These are phyloP conservation scores for Forbesichthys papilliferus DNA, from an alignment of 2,113 vertebrate genomes.

Conservation along the genomic window DNA sequence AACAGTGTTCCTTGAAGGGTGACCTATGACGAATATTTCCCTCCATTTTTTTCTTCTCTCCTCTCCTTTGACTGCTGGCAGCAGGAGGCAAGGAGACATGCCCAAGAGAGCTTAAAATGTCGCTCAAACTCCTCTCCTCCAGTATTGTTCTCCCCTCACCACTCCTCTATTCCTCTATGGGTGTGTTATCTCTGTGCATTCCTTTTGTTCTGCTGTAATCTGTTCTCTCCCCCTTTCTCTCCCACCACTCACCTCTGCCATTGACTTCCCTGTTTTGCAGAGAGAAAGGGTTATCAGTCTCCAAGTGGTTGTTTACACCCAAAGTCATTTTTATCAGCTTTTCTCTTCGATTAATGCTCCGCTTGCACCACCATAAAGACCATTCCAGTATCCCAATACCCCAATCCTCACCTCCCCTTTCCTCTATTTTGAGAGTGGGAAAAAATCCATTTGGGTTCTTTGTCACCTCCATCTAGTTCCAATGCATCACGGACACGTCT, in stretches of 20 bases:
- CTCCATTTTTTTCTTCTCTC: conserved; percentile 14
- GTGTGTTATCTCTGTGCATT: neutral
- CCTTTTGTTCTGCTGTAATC: conserved; percentile 14
- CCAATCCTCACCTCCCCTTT: neutral
- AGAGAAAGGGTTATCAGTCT: conserved; percentile 48
- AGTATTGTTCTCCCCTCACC: conserved; percentile 3
- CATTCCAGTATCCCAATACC: neutral
- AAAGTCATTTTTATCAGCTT: conserved; percentile 45
- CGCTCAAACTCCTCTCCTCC: conserved; percentile 26
- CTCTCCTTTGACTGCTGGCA: conserved; percentile 18
- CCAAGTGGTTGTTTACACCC: conserved; percentile 31
- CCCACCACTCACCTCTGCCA: neutral
- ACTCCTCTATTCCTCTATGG: neutral
- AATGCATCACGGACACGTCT: neutral
- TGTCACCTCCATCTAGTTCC: conserved; percentile 49
- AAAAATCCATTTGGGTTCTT: conserved; percentile 57
- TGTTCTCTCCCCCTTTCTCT: conserved; percentile 21
- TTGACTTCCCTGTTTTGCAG: neutral
- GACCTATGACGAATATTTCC: conserved; percentile 56
- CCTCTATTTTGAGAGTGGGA: conserved; percentile 2
- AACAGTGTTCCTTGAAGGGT: conserved; percentile 47
- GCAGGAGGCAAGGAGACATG: conserved; percentile 22
- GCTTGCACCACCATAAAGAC: conserved; percentile 43
- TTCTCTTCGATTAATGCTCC: conserved; percentile 40
- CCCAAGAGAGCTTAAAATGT: conserved; percentile 39